A percentile compares a stretch with the other conserved stretches of the same genome.
Evolutionary conservation across 2,113 vertebrate species (phyloP).

Genomic region (Proteles cristata): DNA sequence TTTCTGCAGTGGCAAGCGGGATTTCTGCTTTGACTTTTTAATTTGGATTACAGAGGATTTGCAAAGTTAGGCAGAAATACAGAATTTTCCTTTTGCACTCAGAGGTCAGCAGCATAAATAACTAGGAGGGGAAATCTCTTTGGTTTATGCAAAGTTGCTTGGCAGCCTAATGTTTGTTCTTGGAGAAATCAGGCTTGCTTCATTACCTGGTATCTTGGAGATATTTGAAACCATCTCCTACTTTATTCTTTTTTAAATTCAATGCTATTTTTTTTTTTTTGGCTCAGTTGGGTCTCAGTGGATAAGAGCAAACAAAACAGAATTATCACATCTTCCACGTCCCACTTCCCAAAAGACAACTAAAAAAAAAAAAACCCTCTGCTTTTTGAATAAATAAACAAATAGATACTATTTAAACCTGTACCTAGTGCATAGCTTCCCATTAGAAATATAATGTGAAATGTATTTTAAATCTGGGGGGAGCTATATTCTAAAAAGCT

Average conservation of each 20-base stretch:
- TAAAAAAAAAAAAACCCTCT: neutral
- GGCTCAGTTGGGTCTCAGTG: neutral
- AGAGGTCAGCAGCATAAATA: slow-evolving; percentile 48
- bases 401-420: neutral
- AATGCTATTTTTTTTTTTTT: neutral
- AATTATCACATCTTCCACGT: neutral
- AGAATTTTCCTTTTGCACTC: slow-evolving; percentile 43
- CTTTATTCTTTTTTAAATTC: slow-evolving; percentile 18
- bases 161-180: slow-evolving; percentile 46
- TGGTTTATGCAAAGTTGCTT: neutral
- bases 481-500: neutral
- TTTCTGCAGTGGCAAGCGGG: slow-evolving; percentile 17
- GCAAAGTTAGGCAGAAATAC: slow-evolving; percentile 3
- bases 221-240: slow-evolving; percentile 24
- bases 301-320: slow-evolving; percentile 34
- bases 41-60: slow-evolving; percentile 27
- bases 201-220: slow-evolving; percentile 37
- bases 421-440: neutral
- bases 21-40: slow-evolving; percentile 26
- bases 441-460: neutral
- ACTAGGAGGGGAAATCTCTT: neutral
- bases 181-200: slow-evolving; percentile 39
- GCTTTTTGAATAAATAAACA: neutral
- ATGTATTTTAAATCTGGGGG: neutral
- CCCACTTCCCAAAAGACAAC: neutral